Evolutionary conservation across 2,888 invertebrate species (phyloP), one percentile per base, ranked within the genome.

Genomic region (Strigamia transsilvanica): DNA sequence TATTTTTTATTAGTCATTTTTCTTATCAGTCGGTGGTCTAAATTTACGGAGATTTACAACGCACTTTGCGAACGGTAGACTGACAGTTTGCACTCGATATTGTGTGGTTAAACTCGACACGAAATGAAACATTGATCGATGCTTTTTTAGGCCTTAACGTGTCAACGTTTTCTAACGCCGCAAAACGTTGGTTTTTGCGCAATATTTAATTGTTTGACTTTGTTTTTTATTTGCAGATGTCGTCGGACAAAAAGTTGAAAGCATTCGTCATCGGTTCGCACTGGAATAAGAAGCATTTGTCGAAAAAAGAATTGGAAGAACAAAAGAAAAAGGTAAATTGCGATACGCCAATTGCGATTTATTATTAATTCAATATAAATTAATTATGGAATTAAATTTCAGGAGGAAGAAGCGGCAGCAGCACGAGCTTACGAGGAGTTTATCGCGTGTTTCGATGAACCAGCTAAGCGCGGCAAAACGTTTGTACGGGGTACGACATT

Each of bases 401-500:
- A 82, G 83, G 82, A 81, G 38, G 82, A 82, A 34, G 83, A 84
- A 82, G 81, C 78, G 15, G 82, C 83, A 21, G 83, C 82, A n/a
- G 82, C 83, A 81, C 85, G 94, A 93, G 97, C 95, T 0, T 98
- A 97, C 88, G 95, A 98, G 90, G 98, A 98, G 88, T 99, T 98
- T 91, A 96, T 98, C 73, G 97, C 96, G 85, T 96, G 97, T 9
- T 99, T 99, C 89, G 96, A 97, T 91, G 97, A 97, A 85, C 92
- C 92, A 0, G 93, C 85, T 0, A 85, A 94, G 18, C 92, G 93
- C 5, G 91, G 90, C 79, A 98, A 98, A 90, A 93, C 98, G 73
- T 99, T 99, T 97, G 95, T 99, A 7, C 97, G 98, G 89, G 99
- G 98, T 82, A 98, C 97, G 82, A 96, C 97, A 0, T 98, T 98